Percentiles rank a stretch among this genome's conserved stretches.
Conservation (phyloP, 2,113 vertebrate genomes). For the Cyprinodon tularosa region DNA sequence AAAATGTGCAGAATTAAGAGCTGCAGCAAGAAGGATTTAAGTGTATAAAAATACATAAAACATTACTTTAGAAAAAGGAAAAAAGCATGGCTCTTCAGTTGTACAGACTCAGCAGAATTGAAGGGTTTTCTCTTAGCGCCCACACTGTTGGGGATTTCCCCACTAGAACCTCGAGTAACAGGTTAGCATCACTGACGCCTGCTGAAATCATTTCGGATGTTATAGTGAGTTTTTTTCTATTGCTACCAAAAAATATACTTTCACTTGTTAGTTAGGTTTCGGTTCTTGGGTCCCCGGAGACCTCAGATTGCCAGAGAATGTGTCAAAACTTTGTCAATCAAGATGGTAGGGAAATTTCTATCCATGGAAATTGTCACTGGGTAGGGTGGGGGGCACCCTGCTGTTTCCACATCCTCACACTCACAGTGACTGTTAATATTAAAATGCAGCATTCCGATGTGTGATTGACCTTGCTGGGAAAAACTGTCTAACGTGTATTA, state of each 20-base stretch:
- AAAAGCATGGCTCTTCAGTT: not conserved
- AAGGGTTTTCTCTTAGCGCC: conserved; percentile 22
- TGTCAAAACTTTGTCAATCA: conserved; percentile 36
- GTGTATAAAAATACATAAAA: not conserved
- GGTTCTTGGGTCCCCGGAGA: conserved; percentile 22
- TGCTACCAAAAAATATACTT: not conserved
- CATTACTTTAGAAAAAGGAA: not conserved
- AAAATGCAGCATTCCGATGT: not conserved
- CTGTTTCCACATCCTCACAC: conserved; percentile 45
- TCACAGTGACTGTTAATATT: not conserved
- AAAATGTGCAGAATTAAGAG: not conserved
- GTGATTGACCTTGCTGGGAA: not conserved
- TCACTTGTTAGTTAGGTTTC: conserved; percentile 35
- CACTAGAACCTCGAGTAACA: conserved; percentile 21
- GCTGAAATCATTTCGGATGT: not conserved
- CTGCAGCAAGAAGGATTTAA: not conserved
- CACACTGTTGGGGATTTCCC: conserved; percentile 49
- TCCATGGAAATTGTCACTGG: conserved; percentile 53
- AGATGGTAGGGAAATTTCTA: conserved; percentile 65
- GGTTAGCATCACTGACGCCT: not conserved
- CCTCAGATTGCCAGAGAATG: not conserved
- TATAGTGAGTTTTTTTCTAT: not conserved
- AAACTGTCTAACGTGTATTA: not conserved
- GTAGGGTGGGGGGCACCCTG: conserved; percentile 45
- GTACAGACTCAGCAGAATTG: not conserved